These are phyloP conservation scores for Celastrina argiolus DNA, from an alignment of 2,888 invertebrate genomes.

Conservation along the genomic window DNA sequence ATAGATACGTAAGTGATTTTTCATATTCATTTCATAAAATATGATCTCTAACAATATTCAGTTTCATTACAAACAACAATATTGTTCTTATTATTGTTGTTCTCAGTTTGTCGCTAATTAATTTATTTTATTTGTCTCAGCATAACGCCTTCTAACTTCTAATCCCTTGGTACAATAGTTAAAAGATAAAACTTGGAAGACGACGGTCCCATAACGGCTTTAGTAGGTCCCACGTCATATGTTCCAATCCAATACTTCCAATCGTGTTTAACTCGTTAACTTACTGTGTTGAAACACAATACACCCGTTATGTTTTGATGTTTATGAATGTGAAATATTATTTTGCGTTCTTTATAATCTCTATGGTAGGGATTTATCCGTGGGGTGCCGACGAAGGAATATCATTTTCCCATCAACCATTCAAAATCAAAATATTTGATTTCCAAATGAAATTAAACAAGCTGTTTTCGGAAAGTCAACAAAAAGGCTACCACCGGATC, in stretches of 20 bases:
- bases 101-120: constrained; percentile 16
- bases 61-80: constrained; percentile 1
- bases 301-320: neutral
- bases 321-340: neutral
- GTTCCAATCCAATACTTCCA: constrained; percentile 15
- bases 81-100: constrained; percentile 7
- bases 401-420: too few species aligned
- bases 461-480: too few species aligned
- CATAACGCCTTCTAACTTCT: constrained; percentile 7
- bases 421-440: too few species aligned
- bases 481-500: too few species aligned
- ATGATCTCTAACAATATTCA: neutral
- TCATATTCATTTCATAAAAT: neutral
- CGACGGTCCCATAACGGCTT: constrained; percentile 5
- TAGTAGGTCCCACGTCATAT: neutral
- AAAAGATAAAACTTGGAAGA: constrained; percentile 13
- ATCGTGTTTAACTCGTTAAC: constrained; percentile 6
- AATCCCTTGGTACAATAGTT: constrained; percentile 14
- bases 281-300: neutral
- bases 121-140: constrained; percentile 17
- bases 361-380: too few species aligned
- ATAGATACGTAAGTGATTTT: neutral
- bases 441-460: too few species aligned
- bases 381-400: too few species aligned
- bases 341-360: too few species aligned